Percentiles rank a stretch among this genome's conserved stretches.
These are phyloP conservation scores for Gila orcuttii DNA, from an alignment of 2,113 vertebrate species.

Conservation along the genomic window DNA sequence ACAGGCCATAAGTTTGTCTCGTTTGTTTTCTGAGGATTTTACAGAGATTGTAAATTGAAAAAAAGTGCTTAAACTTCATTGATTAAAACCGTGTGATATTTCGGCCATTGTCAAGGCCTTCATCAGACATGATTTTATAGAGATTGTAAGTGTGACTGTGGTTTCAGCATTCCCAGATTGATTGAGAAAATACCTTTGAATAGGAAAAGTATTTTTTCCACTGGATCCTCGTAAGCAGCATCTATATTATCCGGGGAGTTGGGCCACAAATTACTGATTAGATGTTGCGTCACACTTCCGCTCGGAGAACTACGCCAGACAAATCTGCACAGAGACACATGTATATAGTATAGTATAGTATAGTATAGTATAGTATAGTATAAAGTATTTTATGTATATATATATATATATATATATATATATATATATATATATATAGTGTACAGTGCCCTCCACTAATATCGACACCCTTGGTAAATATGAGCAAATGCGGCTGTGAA, in stretches of 20 bases:
- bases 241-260: constrained; percentile 77
- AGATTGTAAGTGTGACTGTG: not conserved
- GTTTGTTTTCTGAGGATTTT: too few relatives aligned
- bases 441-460: too few relatives aligned
- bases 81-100: too few relatives aligned
- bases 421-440: not conserved
- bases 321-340: constrained; percentile 74
- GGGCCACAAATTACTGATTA: constrained; percentile 84
- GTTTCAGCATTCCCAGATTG: not conserved
- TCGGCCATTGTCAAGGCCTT: too few relatives aligned
- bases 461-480: too few relatives aligned
- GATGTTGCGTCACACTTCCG: constrained; percentile 62
- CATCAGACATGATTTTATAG: too few relatives aligned
- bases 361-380: too few relatives aligned
- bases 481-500: too few relatives aligned
- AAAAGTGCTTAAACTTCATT: too few relatives aligned
- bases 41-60: not conserved
- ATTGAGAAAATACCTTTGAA: constrained; percentile 67
- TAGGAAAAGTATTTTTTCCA: constrained; percentile 58
- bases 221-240: constrained; percentile 76
- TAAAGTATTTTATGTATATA: not conserved
- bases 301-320: constrained; percentile 80
- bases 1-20: not conserved
- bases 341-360: too few relatives aligned
- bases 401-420: not conserved